Base-by-base conservation (phyloP, 2,888 invertebrate species). In the Galerucella pusilla region DNA sequence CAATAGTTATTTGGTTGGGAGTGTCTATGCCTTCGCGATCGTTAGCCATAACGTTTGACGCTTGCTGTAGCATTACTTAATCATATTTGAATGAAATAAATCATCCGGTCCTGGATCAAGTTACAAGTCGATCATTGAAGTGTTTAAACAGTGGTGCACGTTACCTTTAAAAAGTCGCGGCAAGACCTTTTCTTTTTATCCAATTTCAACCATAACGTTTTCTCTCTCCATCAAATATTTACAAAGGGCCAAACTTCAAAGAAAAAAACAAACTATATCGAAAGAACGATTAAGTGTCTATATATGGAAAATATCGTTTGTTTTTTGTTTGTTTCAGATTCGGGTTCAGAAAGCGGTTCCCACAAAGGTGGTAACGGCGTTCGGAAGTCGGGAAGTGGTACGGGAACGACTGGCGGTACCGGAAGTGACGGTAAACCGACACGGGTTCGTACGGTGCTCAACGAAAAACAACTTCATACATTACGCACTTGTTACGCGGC, bases 401-500 rank as follows among this genome's bases (percentile, higher is more conserved):
- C 57, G 57, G 90, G 90, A 61, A 86, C 87, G 77, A 87, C 87
- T 74, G 88, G 87, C 79, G 89, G 88, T 79, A 89, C 89, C 79
- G 90, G 90, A 71, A 92, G 93, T 57, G 97, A 97, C 88, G 97
- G 97, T 71, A 99, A 99, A 87, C 97, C 99, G 12, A 99, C 99
- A n/a, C 90, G 99, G 82, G 98, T 99, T 74, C 92, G 99, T 80
- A 99, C 99, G 2, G 99, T 99, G 54, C 92, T 99, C 77, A 99
- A 98, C 88, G 99, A 99, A 89, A 98, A 98, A 88, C 99, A 99
- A 88, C 90, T 99, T 82, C 97, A 98, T 89, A 99, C 98, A 9
- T 90, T 99, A 83, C 92, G 98, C 89, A 98, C 97, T 78, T 99
- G 98, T 89, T 99, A 99, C 90, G 95, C 95, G 75, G 97, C 97